Base-by-base conservation (phyloP, 2,797 vertebrate species). In the Propithecus deckenii region DNA sequence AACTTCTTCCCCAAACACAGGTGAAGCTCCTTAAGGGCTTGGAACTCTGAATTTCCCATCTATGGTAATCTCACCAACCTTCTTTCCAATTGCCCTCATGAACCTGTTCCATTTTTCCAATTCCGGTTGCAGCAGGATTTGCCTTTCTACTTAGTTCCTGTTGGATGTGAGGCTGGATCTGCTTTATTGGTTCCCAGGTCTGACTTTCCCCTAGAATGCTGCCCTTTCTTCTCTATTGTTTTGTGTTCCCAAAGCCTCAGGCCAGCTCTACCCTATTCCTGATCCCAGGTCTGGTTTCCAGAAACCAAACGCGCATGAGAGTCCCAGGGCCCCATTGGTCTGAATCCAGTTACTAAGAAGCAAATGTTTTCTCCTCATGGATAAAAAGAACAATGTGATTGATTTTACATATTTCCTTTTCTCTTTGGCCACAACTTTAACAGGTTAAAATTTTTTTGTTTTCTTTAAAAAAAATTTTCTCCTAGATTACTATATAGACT, bases 301-400 rank as follows among this genome's bases (percentile, higher is more conserved):
- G 46, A 93, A 88, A 57, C 30, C 71, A 87, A 93, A 89, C 8
- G 2, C 32, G 17, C 25, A n/a, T 84, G 18, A 67, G 57, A 93
- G 43, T 63, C 59, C 28, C 4, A 88, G 30, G 7, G 0, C 23
- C 28, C 35, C 43, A 83, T 1, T 69, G 65, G 23, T 28, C 32
- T 95, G 41, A 95, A 88, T 81, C 23, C 11, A 80, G n/a, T 86
- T 69, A 38, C 41, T 41, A 20, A 76, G 48, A 96, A 96, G 52
- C 41, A 76, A 90, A 55, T 81, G 4, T 92, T 81, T 94, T 75
- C 3, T 90, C 76, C 15, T 96, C 1, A 23, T 81, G 90, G 30
- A 75, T 63, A 90, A 87, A 90, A 93, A 84, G 5, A 83, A 43
- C 32, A 91, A 59, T 25, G 30, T 48, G 76, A 83, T 72, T 91